A percentile compares a stretch with the other conserved stretches of the same genome.
Conservation (phyloP, 30 jellyfish, hydroid and myxozoan species). For the Mastigias papua region DNA sequence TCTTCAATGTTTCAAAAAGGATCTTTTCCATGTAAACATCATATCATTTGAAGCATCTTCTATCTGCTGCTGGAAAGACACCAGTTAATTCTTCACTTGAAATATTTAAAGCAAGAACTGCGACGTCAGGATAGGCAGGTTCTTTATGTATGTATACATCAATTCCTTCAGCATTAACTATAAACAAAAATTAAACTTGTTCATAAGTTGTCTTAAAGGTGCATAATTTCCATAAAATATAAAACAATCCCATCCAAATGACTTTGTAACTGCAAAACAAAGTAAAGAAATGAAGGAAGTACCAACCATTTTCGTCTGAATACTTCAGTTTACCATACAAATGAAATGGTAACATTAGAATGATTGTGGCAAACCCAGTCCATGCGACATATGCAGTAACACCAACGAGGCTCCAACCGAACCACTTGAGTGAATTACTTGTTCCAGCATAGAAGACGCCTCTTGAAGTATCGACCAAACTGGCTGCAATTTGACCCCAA, state of each 20-base stretch:
- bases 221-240: neutral
- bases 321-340: constrained; percentile 31
- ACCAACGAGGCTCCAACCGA: constrained; percentile 89
- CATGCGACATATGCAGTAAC: constrained; percentile 76
- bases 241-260: neutral
- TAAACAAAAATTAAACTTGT: neutral
- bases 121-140: constrained; percentile 86
- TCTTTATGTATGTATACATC: constrained; percentile 71
- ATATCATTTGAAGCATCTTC: no score
- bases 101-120: neutral
- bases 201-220: neutral
- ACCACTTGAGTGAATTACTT: constrained; percentile 37
- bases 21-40: no score
- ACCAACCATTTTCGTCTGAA: constrained; percentile 14
- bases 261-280: no score
- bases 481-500: constrained; percentile 84
- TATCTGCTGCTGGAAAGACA: no score
- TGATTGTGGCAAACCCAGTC: constrained; percentile 69
- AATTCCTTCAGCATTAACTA: constrained; percentile 66
- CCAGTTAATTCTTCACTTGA: neutral
- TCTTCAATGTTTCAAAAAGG: no score
- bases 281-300: no score
- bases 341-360: constrained; percentile 64
- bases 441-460: constrained; percentile 74
- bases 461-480: constrained; percentile 47